Percentiles rank a stretch among this genome's conserved stretches.
These are phyloP conservation scores for Nanger granti DNA, from an alignment of 2,113 vertebrate species.

Conservation along the genomic window DNA sequence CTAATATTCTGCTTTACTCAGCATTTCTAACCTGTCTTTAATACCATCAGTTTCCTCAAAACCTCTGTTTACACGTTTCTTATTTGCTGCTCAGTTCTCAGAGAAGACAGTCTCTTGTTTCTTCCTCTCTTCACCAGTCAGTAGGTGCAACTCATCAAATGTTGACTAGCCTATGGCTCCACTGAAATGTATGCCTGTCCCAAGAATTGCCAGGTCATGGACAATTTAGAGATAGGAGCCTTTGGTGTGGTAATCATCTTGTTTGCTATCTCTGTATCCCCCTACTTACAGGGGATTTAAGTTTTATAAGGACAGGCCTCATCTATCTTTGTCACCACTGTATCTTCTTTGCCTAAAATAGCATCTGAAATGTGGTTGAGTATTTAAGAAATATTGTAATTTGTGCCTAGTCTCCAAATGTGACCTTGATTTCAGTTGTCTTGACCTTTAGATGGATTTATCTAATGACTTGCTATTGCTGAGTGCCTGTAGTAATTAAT, in stretches of 20 bases:
- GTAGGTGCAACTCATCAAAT: background rate
- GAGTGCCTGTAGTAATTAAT: background rate
- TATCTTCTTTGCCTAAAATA: constrained; percentile 4
- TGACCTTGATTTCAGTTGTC: background rate
- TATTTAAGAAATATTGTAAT: constrained; percentile 5
- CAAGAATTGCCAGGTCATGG: background rate
- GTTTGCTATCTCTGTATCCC: background rate
- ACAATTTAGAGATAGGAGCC: background rate
- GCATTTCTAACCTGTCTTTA: constrained; percentile 1
- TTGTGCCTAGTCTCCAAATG: background rate
- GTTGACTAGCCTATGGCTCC: background rate
- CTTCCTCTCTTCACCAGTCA: background rate
- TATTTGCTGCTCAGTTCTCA: background rate
- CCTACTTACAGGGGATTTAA: background rate
- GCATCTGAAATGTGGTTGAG: background rate
- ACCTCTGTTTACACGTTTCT: background rate
- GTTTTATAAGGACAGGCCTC: background rate
- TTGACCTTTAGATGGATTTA: constrained; percentile 9
- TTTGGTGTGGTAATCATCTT: background rate
- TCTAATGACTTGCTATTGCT: constrained; percentile 8
- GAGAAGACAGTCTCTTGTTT: background rate
- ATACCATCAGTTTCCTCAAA: background rate
- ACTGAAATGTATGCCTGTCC: background rate
- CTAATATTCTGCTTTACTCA: background rate
- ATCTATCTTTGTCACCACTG: background rate